Conservation (phyloP, 2,113 vertebrate species). For the Oreochromis spilurus region DNA sequence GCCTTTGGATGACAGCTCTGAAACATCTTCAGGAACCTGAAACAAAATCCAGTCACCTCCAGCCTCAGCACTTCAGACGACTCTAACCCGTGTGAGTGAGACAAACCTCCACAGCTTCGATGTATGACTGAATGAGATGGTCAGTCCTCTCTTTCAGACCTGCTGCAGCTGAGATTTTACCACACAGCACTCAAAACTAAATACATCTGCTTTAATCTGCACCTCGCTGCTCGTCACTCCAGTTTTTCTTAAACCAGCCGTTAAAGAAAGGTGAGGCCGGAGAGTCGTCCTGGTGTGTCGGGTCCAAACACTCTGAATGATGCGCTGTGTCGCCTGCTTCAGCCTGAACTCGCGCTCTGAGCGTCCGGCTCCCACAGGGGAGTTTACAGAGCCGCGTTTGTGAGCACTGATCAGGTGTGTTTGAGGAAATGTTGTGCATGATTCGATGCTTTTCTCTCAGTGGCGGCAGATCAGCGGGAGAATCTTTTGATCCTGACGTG, state of each 20-base stretch:
- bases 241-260: neutral
- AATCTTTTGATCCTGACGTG: neutral
- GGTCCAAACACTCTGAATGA: conserved; percentile 2
- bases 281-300: conserved; percentile 8
- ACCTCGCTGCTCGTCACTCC: neutral
- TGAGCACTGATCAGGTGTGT: neutral
- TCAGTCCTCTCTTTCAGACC: neutral
- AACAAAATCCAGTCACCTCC: neutral
- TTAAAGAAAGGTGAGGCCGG: neutral
- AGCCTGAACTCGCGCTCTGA: neutral
- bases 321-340: conserved; percentile 8
- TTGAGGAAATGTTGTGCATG: neutral
- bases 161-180: neutral
- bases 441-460: neutral
- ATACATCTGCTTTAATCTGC: too few relatives aligned
- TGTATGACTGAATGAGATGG: neutral
- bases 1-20: neutral
- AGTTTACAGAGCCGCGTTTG: neutral
- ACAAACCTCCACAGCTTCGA: fast-evolving
- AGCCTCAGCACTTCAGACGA: neutral
- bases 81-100: neutral
- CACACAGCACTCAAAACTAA: neutral
- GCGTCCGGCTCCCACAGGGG: neutral
- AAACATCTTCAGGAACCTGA: neutral
- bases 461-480: neutral